phyloP scores from a whole-genome alignment of 2,113 vertebrate genomes.

The Hyla sarda region DNA sequence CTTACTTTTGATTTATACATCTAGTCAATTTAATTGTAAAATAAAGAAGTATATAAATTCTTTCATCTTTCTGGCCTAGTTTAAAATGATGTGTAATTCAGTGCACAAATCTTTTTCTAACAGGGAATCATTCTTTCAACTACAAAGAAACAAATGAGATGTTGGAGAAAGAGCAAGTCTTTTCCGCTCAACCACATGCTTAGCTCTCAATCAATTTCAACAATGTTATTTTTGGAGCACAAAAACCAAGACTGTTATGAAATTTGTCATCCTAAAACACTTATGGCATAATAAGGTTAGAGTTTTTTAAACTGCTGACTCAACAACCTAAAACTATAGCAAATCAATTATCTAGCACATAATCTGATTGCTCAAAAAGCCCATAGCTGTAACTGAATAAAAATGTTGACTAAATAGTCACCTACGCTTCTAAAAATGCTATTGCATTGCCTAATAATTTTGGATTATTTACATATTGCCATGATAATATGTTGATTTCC shows the following conservation, averaged over 20 bases:
- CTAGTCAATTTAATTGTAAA: conserved; percentile 51
- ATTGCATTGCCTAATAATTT: neutral
- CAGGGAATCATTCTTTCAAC: conserved; percentile 49
- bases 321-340: conserved; percentile 14
- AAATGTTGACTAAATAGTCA: neutral
- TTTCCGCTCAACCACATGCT: conserved; percentile 47
- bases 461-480: neutral
- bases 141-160: conserved; percentile 54
- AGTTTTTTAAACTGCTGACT: conserved; percentile 45
- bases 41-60: conserved; percentile 42
- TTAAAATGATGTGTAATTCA: conserved; percentile 47
- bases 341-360: neutral
- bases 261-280: conserved; percentile 54
- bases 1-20: conserved; percentile 43
- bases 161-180: conserved; percentile 17
- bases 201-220: conserved; percentile 55
- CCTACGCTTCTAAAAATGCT: neutral
- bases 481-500: neutral
- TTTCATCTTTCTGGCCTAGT: conserved; percentile 56
- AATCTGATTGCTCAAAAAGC: neutral
- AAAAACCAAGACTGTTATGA: conserved; percentile 37
- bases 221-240: conserved; percentile 52
- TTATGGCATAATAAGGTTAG: conserved; percentile 53
- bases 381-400: neutral
- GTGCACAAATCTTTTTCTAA: conserved; percentile 39